A percentile compares a stretch with the other conserved stretches of the same genome.
phyloP scores from a whole-genome alignment of 2,113 vertebrate species.

The Philantomba maxwellii region DNA sequence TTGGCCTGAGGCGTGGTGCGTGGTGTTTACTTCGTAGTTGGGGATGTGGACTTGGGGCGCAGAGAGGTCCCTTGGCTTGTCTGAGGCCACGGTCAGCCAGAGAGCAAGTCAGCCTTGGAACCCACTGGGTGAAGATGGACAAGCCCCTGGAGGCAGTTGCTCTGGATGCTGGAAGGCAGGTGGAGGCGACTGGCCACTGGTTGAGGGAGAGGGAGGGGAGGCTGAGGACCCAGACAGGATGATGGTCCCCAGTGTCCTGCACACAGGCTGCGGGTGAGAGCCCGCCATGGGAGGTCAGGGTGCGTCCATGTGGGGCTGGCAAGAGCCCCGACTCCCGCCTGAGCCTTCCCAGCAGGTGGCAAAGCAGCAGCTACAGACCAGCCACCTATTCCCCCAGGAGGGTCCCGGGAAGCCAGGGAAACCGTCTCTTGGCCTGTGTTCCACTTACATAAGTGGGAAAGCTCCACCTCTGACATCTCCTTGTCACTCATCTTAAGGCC shows the following conservation, averaged over 20 bases:
- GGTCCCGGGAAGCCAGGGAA: not conserved
- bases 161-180: too few species aligned
- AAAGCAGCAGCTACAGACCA: fast-evolving
- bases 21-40: fast-evolving
- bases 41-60: not conserved
- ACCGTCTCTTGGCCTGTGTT: fast-evolving
- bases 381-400: too few species aligned
- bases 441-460: not conserved
- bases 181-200: fast-evolving
- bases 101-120: not conserved
- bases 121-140: not conserved
- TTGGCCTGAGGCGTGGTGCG: fast-evolving
- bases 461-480: not conserved
- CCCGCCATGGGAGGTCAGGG: fast-evolving
- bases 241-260: not conserved
- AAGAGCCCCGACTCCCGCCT: fast-evolving
- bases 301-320: fast-evolving
- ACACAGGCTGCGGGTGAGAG: not conserved
- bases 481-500: not conserved
- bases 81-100: not conserved
- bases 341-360: not conserved
- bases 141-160: fast-evolving
- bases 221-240: fast-evolving
- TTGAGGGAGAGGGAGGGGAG: not conserved
- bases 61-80: not conserved